Evolutionary conservation across 2,113 vertebrate species (phyloP), one percentile per base, ranked within the genome.

Genomic region (Taurulus bubalis): DNA sequence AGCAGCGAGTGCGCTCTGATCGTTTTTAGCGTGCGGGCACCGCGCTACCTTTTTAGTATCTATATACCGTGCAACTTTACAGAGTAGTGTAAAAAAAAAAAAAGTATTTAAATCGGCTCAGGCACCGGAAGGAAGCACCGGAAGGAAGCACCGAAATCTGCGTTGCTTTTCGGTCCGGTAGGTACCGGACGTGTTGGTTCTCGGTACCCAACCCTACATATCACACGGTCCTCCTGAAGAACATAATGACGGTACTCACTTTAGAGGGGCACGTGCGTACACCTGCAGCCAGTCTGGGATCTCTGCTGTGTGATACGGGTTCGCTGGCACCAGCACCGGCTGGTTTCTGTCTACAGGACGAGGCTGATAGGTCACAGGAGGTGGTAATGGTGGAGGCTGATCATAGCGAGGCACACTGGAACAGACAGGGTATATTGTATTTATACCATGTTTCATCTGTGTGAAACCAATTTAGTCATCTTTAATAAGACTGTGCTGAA

Each of bases 261-360:
- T 99, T 26, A 99, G 96, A 3, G 98, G 98, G 34, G 98, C 98
- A 42, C 98, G 96, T 90, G 98, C 98, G 10, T 99, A 99, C 80
- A 99, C 98, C 95, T 99, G 98, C 86, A 99, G 96, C 98, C 98
- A 99, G 94, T 99, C 97, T 0, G 98, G 98, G 86, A 99, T 98
- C 90, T 99, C 98, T 0, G 98, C 97, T 0, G 97, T 97, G 94
- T 99, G 98, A 92, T 99, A 99, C 0, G 98, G 98, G 93, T 99
- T 99, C 2, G 98, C 98, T 66, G 98, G 98, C n/a, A 99, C 98
- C 9, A 99, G 95, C 28, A 98, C 95, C 0, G 96, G 89, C 78
- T 98, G 98, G 93, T 95, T 98, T 66, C 97, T 94, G 89, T 99
- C 97, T 0, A 94, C 87, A 10, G 95, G 96, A 63, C 96, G 97